A percentile compares a stretch with the other conserved stretches of the same genome.
Conservation (phyloP, 1,140 invertebrate genomes). For the Cydia pomonella region DNA sequence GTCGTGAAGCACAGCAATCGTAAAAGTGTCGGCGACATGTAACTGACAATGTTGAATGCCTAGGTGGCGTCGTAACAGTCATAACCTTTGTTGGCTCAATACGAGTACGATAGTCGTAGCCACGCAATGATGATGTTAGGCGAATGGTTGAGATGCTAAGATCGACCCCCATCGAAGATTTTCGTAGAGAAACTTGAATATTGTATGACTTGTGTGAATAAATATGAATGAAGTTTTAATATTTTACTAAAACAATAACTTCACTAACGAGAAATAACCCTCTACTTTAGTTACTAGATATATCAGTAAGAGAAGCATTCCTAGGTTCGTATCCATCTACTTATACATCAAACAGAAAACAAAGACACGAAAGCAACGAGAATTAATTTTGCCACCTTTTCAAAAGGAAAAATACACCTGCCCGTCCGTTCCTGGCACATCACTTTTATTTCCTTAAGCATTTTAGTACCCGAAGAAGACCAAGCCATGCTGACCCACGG, state of each 20-base stretch:
- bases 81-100: conserved; percentile 10
- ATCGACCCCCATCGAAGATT: conserved; percentile 13
- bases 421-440: conserved; percentile 49
- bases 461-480: conserved; percentile 63
- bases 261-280: too few species aligned
- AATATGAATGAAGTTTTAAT: neutral
- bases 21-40: conserved; percentile 2
- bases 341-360: neutral
- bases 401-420: conserved; percentile 61
- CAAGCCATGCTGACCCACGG: conserved; percentile 56
- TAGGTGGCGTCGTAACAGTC: conserved; percentile 6
- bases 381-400: conserved; percentile 36
- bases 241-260: too few species aligned
- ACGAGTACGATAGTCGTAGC: conserved; percentile 16
- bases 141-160: conserved; percentile 9
- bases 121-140: neutral
- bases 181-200: neutral
- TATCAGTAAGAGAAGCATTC: neutral
- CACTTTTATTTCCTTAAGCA: conserved; percentile 66
- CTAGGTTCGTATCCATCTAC: neutral
- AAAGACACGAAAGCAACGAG: conserved; percentile 16
- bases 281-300: too few species aligned
- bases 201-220: neutral
- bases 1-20: neutral
- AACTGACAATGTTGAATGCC: conserved; percentile 27